Base-by-base conservation (phyloP, 1,140 invertebrate genomes). In the Dendroctonus valens region DNA sequence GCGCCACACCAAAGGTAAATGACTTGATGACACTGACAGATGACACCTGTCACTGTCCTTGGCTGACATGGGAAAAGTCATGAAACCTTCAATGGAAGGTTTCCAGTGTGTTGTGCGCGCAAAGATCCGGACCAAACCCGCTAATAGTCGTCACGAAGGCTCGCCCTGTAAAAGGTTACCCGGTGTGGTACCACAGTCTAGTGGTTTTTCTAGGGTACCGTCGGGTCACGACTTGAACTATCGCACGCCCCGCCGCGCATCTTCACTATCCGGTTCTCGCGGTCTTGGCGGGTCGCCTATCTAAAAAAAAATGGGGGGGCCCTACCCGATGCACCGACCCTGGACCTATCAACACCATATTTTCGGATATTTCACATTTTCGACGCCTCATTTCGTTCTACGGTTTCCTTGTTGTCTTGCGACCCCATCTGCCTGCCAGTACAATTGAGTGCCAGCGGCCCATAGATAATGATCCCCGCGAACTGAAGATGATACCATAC, bases 181-280 rank as follows among this genome's bases (percentile, higher is more conserved):
- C 65, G 58, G 59, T 58, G 65, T 60, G 58, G 65, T 67, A 67
- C 65, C 65, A 70, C 69, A 72, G 69, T 70, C 70, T 72, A 67
- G 69, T 72, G 68, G 70, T 66, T 74, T 73, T 74, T 74, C 67
- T 74, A 62, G 73, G 70, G 73, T 71, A 72, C 69, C 63, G 59
- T 48, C 61, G 65, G 73, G 73, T 73, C 71, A 73, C 71, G 71
- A 73, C 61, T 71, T 74, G 71, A 73, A 74, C 71, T 73, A 73
- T 73, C 71, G 68, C 71, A 73, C 71, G 71, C 71, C 70, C 72
- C 68, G 64, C 49, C 72, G 73, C 73, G 71, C 73, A 73, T 74
- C 73, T 74, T 73, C 72, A 67, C 62, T 55, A 49, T 60, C 44
- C 65, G 58, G 66, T 68, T 68, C 66, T 68, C 66, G 66, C 66